Conservation (phyloP, 2,888 invertebrate genomes). For the Drosophila rubida region DNA sequence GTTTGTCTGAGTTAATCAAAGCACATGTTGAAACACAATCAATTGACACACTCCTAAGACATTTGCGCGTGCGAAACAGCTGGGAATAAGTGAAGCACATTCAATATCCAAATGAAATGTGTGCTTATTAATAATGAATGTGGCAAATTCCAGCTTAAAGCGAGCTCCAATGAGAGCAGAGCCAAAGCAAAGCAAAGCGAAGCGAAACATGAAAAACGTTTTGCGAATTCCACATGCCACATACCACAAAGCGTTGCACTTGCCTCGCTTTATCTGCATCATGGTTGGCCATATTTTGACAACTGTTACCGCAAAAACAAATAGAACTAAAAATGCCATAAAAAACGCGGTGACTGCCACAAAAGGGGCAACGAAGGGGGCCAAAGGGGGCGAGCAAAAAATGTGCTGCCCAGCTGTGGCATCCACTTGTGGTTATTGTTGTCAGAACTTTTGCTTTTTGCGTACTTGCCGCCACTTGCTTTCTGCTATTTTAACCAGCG, state of each 20-base stretch:
- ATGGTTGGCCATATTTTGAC: constrained; percentile 72
- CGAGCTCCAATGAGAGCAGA: neutral
- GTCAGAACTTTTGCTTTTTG: constrained; percentile 73
- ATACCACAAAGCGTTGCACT: constrained; percentile 20
- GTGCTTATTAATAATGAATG: constrained; percentile 5
- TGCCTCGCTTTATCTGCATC: constrained; percentile 21
- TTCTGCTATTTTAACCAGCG: constrained; percentile 68
- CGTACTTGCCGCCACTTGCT: constrained; percentile 49
- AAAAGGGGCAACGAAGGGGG: neutral
- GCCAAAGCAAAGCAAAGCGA: neutral
- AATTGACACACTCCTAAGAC: neutral
- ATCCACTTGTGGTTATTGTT: constrained; percentile 80
- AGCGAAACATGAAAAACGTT: constrained; percentile 16
- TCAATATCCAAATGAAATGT: constrained; percentile 1
- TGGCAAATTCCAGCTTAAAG: neutral
- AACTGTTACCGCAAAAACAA: constrained; percentile 73
- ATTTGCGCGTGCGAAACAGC: neutral
- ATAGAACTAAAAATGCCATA: constrained; percentile 51
- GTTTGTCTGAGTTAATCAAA: neutral
- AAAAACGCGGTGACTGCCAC: constrained; percentile 20
- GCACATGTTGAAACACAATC: neutral
- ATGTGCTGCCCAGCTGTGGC: constrained; percentile 69
- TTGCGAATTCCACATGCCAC: constrained; percentile 11
- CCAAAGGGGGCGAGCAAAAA: constrained; percentile 23
- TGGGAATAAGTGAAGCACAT: constrained; percentile 6